Percentiles rank a stretch among this genome's conserved stretches.
Evolutionary conservation across 2,113 vertebrate genomes (phyloP).

Genomic region (Pelvicachromis taeniatus): DNA sequence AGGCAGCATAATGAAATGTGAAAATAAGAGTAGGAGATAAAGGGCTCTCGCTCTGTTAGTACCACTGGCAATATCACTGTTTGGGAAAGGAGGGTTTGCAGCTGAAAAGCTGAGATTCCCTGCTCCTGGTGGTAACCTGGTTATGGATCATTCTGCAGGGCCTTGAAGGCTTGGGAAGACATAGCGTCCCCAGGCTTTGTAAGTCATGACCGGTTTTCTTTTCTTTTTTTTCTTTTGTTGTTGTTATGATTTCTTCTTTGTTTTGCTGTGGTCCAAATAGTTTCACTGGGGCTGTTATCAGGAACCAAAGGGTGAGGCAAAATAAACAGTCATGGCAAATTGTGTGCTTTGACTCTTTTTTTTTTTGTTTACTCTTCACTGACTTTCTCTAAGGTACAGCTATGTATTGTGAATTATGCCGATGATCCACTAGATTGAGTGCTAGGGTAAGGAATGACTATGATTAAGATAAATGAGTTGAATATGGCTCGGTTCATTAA

Average conservation of each 20-base stretch:
- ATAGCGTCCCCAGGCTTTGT: neutral
- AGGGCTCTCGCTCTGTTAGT: constrained; percentile 4
- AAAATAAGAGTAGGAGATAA: constrained; percentile 37
- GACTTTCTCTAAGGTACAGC: neutral
- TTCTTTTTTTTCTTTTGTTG: neutral
- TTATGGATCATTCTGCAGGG: constrained; percentile 20
- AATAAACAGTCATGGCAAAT: neutral
- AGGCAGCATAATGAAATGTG: constrained; percentile 38
- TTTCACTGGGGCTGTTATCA: neutral
- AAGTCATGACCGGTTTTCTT: neutral
- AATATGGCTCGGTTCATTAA: neutral
- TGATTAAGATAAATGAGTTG: neutral
- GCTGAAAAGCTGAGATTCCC: constrained; percentile 4
- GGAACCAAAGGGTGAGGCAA: neutral
- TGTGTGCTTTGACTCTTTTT: neutral
- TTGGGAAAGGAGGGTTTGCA: neutral
- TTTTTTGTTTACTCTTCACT: neutral
- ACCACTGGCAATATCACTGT: constrained; percentile 3
- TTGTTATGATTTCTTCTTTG: neutral
- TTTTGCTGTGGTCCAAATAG: neutral
- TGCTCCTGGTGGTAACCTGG: constrained; percentile 24
- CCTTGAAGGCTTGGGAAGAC: neutral
- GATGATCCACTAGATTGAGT: neutral
- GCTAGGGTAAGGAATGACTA: neutral
- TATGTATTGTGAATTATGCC: neutral